A percentile compares a stretch with the other conserved stretches of the same genome.
Conservation (phyloP, 2,888 invertebrate species). For the Athripsodes cinereus region DNA sequence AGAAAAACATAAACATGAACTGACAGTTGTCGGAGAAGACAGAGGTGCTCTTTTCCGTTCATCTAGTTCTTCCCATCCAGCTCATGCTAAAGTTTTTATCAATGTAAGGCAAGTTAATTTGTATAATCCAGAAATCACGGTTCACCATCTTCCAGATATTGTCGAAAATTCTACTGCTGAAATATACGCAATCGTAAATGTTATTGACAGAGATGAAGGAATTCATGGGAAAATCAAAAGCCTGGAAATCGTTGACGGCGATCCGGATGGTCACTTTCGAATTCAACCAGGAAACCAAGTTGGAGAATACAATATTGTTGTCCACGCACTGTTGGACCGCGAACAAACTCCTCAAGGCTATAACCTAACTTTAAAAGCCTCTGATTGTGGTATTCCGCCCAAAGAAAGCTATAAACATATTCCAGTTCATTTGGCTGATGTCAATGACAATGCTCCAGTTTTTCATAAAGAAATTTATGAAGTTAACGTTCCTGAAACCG, state of each 20-base stretch:
- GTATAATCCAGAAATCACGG: constrained; percentile 76
- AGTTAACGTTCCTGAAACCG: constrained; percentile 80
- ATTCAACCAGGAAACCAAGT: constrained; percentile 55
- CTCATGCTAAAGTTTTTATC: constrained; percentile 71
- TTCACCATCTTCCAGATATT: constrained; percentile 73
- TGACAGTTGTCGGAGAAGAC: constrained; percentile 81
- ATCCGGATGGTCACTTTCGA: constrained; percentile 83
- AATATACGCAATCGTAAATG: constrained; percentile 84
- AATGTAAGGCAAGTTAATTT: constrained; percentile 79
- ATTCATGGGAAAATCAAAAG: constrained; percentile 76
- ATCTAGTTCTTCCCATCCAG: constrained; percentile 50
- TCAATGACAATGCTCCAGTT: constrained; percentile 81
- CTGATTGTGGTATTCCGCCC: constrained; percentile 76
- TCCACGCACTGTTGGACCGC: constrained; percentile 70
- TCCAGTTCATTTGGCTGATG: constrained; percentile 72
- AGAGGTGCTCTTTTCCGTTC: constrained; percentile 61
- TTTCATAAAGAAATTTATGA: constrained; percentile 84
- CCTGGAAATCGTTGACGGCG: constrained; percentile 82
- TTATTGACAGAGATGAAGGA: constrained; percentile 77
- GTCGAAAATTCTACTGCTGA: constrained; percentile 75
- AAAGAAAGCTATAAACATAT: constrained; percentile 74
- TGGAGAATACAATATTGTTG: constrained; percentile 75
- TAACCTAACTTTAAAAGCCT: constrained; percentile 79
- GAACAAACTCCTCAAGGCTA: constrained; percentile 75
- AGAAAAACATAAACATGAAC: constrained; percentile 63